Evolutionary conservation across 2,797 vertebrate species (phyloP), one percentile per base, ranked within the genome.

Genomic region (Iguana delicatissima): DNA sequence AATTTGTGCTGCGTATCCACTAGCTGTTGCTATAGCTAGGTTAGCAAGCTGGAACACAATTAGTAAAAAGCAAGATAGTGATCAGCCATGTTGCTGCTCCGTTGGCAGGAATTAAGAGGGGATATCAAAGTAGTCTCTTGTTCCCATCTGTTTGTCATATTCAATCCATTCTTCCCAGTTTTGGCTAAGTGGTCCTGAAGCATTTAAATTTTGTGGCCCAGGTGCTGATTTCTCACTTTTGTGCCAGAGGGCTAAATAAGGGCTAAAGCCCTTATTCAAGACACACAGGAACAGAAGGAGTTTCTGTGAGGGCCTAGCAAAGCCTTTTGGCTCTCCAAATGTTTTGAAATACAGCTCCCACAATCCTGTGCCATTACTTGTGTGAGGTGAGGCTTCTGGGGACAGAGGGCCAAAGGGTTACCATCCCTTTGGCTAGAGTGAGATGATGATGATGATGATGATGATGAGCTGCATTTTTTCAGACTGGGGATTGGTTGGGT

Each of bases 51-150:
- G 64, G 64, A 62, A 52, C 14, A 8, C 6, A 67, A 89, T 84
- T 52, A 88, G 80, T 80, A 79, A 81, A 72, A 87, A 69, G 62
- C n/a, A 12, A 64, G 81, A 64, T 67, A 77, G 42, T 22, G 32
- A 67, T 79, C 73, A 8, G 72, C 16, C 42, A 42, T 62, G 73
- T 26, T 46, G n/a, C 50, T 73, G 59, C 29, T 74, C 35, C 13
- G 18, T 84, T 24, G 24, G 55, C 57, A n/a, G 18, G 42, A n/a
- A 55, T 82, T 32, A 57, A n/a, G 73, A 73, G 69, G 52, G 42
- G 50, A 38, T n/a, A 46, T 74, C 55, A 55, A 13, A 50, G 55
- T 0, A 5, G 35, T 42, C 26, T 9, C 9, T 50, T 9, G 16
- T 35, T 59, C 32, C 20, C 14, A 35, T 46, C 80, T 32, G 0